Percentiles rank a stretch among this genome's conserved stretches.
Evolutionary conservation across 1,140 invertebrate species (phyloP).

Genomic region (Himalopsyche phryganea): DNA sequence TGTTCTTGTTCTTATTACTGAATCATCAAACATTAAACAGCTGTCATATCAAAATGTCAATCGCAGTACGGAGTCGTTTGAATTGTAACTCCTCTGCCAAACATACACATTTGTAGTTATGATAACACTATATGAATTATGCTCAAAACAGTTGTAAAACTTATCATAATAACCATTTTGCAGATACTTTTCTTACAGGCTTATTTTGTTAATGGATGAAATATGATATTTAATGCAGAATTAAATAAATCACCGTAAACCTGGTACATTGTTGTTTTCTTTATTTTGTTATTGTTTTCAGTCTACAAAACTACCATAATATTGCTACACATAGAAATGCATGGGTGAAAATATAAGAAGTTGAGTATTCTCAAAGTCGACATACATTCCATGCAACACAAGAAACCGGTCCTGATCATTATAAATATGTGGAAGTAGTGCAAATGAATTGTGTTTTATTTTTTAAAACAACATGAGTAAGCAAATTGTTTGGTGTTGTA

Average conservation of each 20-base stretch:
- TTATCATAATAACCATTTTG: conserved; percentile 26
- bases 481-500: no score
- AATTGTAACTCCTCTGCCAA: conserved; percentile 2
- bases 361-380: no score
- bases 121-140: conserved; percentile 13
- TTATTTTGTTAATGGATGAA: conserved; percentile 33
- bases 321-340: no score
- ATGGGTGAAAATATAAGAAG: no score
- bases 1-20: conserved; percentile 4
- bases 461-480: no score
- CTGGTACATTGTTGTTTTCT: conserved; percentile 3
- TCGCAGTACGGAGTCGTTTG: conserved; percentile 5
- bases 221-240: conserved; percentile 17
- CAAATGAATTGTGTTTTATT: no score
- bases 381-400: no score
- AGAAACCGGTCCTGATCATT: no score
- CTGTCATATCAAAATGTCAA: conserved; percentile 11
- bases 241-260: conserved; percentile 30
- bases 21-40: conserved; percentile 6
- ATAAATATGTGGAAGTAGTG: no score
- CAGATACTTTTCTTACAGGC: conserved; percentile 26
- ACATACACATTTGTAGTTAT: conserved; percentile 8
- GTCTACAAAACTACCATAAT: no score
- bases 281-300: neutral
- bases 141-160: conserved; percentile 15